Percentiles rank a stretch among this genome's conserved stretches.
phyloP scores from a whole-genome alignment of 2,888 invertebrate species.

The Dryocosmus kuriphilus region DNA sequence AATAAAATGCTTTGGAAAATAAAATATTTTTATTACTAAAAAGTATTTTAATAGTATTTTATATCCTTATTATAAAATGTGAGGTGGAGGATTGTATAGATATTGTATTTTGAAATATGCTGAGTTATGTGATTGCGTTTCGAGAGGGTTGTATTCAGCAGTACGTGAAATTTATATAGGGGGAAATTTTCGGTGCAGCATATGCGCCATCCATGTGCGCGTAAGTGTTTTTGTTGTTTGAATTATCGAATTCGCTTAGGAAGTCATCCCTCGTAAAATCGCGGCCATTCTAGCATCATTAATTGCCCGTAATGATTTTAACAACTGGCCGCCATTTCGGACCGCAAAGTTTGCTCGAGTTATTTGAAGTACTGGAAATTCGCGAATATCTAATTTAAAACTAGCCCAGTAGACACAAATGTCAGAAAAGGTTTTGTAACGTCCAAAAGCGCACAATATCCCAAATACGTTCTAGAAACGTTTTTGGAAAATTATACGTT shows the following conservation, averaged over 20 bases:
- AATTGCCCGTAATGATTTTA: background rate
- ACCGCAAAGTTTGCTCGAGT: background rate
- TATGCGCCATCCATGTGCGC: background rate
- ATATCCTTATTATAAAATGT: background rate
- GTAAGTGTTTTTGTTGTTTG: background rate
- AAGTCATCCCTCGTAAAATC: background rate
- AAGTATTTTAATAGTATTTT: too few species aligned
- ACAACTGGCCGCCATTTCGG: background rate
- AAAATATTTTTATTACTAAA: too few species aligned
- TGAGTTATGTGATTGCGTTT: background rate
- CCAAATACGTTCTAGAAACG: too few species aligned
- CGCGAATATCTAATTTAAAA: too few species aligned
- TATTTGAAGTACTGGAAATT: too few species aligned
- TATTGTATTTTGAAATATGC: background rate
- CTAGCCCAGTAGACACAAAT: too few species aligned
- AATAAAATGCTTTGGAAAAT: too few species aligned
- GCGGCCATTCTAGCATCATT: background rate
- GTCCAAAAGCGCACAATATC: too few species aligned
- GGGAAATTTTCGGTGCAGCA: background rate
- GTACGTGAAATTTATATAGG: background rate
- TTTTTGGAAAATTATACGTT: too few species aligned
- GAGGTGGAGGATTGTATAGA: background rate
- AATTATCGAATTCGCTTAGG: slow-evolving; percentile 6
- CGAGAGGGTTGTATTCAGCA: background rate
- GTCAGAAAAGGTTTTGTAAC: too few species aligned